These are phyloP conservation scores for Molothrus ater DNA, from an alignment of 2,797 vertebrate species.

Conservation along the genomic window DNA sequence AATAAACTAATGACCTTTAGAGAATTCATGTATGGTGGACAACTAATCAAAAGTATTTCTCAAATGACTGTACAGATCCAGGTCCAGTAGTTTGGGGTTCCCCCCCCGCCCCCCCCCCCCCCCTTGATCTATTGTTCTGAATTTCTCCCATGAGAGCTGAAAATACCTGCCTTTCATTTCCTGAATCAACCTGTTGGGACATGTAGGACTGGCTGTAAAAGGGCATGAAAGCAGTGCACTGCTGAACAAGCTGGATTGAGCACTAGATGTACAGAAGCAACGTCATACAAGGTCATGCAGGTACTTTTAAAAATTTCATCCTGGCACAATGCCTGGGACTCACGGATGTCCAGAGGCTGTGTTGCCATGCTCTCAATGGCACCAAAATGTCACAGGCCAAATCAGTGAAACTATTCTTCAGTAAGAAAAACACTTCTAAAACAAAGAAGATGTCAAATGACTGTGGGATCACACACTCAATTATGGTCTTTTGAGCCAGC, in stretches of 20 bases:
- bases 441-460: background rate
- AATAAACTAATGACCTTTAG: background rate
- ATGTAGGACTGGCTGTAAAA: background rate
- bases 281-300: background rate
- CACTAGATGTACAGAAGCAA: background rate
- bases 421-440: background rate
- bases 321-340: background rate
- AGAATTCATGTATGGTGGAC: background rate
- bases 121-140: background rate
- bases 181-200: background rate
- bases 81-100: accelerated
- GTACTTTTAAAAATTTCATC: background rate
- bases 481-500: background rate
- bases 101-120: no score
- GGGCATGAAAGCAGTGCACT: accelerated
- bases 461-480: accelerated
- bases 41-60: background rate
- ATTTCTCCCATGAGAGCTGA: background rate
- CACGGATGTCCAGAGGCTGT: background rate
- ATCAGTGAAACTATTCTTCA: background rate
- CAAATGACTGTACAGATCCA: background rate
- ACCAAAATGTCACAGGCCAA: background rate
- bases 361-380: background rate
- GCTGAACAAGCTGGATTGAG: background rate
- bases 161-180: background rate